Evolutionary conservation across 2,888 invertebrate species (phyloP).

Genomic region (Nasonia oneida): DNA sequence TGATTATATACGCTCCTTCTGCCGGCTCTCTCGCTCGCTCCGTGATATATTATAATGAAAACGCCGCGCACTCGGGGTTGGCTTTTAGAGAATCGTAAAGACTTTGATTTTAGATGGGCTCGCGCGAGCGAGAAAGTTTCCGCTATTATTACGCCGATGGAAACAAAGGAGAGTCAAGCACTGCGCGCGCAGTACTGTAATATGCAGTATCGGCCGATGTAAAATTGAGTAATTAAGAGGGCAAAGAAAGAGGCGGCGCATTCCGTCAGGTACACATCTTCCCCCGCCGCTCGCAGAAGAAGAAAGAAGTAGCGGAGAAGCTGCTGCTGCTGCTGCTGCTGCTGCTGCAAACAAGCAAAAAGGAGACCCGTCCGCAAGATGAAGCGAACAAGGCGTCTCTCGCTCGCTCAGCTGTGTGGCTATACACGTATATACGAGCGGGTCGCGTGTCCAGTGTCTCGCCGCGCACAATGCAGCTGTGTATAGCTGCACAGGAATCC

Average conservation of each 20-base stretch:
- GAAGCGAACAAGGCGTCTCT: slow-evolving; percentile 51
- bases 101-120: slow-evolving; percentile 32
- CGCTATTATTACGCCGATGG: background rate
- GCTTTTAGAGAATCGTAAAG: slow-evolving; percentile 33
- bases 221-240: slow-evolving; percentile 54
- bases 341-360: slow-evolving; percentile 57
- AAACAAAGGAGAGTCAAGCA: background rate
- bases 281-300: background rate
- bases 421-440: slow-evolving; percentile 65
- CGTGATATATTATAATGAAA: slow-evolving; percentile 56
- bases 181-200: background rate
- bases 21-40: background rate
- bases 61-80: slow-evolving; percentile 1
- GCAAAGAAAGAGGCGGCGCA: slow-evolving; percentile 1
- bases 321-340: background rate
- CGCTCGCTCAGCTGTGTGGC: no score
- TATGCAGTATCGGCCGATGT: background rate
- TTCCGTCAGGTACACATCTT: background rate
- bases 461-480: slow-evolving; percentile 33
- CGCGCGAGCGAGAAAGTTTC: background rate
- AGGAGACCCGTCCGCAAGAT: slow-evolving; percentile 62
- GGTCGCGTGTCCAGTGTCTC: slow-evolving; percentile 75
- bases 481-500: slow-evolving; percentile 66
- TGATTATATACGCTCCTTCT: slow-evolving; percentile 45
- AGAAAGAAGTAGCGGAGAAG: slow-evolving; percentile 29